Base-by-base conservation (phyloP, 1,140 invertebrate species). In the Colletes gigas region DNA sequence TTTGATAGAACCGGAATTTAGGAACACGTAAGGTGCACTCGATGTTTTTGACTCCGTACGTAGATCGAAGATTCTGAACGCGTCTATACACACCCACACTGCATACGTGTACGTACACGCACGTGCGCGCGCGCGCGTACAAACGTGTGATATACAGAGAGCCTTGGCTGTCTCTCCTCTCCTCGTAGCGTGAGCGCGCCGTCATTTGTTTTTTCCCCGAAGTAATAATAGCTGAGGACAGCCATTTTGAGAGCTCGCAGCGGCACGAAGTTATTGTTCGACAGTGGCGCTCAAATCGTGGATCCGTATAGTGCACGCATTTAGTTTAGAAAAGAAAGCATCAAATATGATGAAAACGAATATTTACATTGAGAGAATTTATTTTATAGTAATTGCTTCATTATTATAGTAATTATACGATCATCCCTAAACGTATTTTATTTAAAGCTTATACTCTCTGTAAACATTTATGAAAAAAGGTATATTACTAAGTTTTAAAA, bases 181-280 rank as follows among this genome's bases (percentile, higher is more conserved):
- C 78, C 68, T 66, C 85, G 80, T 84, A 85, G 87, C 88, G 84
- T 86, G 82, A 88, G 86, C 72, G 80, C 88, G 85, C 85, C 89
- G 89, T 86, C 89, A 87, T 92, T 91, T 89, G 88, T 90, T 90
- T 90, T 91, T 91, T 90, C 88, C 84, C 88, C 87, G 88, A 88
- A 90, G 91, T 92, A 93, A 93, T 93, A 93, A 93, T 93, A 93
- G 91, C 92, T 89, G 89, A 92, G 92, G 92, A 93, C 92, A 92
- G 92, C 92, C 92, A 93, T 93, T 93, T 93, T 93, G 92, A 92
- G 91, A 91, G 89, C 90, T 92, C 90, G 88, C 88, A 85, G 90
- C 90, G 90, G 92, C 84, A 89, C 91, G 89, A 91, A 92, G 91
- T 93, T 93, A 93, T 93, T 93, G 92, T 93, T 93, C 90, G 88